These are phyloP conservation scores for Prolemur simus DNA, from an alignment of 2,113 vertebrate species.

Conservation along the genomic window DNA sequence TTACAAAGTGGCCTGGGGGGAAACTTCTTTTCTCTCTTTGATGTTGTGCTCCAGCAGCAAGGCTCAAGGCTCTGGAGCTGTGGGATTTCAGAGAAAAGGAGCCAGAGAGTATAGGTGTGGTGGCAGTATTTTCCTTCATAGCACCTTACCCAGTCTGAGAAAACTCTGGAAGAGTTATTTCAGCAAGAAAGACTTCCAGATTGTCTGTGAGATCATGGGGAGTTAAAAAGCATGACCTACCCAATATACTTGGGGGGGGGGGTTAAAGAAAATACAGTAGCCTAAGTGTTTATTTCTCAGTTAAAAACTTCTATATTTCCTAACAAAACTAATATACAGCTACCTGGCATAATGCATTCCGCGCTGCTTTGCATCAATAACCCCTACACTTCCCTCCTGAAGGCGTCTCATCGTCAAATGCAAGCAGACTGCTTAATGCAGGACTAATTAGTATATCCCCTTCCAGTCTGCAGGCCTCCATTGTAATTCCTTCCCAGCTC, in stretches of 20 bases:
- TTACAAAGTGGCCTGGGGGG: background rate
- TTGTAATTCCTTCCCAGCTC: conserved; percentile 77
- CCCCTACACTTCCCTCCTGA: conserved; percentile 75
- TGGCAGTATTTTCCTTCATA: background rate
- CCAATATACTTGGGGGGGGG: background rate
- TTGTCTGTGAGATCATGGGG: background rate
- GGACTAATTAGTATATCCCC: conserved; percentile 75
- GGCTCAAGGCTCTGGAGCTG: background rate
- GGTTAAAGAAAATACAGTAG: conserved; percentile 43
- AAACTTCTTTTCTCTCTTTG: background rate
- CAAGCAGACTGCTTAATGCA: conserved; percentile 80
- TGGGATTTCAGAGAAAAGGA: background rate
- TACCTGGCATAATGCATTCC: conserved; percentile 73
- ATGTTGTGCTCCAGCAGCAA: background rate
- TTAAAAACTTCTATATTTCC: conserved; percentile 69
- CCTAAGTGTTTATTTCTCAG: conserved; percentile 64
- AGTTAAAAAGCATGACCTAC: background rate
- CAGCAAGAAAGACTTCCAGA: background rate
- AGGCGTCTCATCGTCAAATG: conserved; percentile 79
- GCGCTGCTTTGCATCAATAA: conserved; percentile 76
- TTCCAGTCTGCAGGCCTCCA: conserved; percentile 75
- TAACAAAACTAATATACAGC: conserved; percentile 58
- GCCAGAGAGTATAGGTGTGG: background rate
- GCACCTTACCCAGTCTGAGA: background rate
- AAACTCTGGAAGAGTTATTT: background rate